Evolutionary conservation across 2,797 vertebrate genomes (phyloP).

Genomic region (Erpetoichthys calabaricus): DNA sequence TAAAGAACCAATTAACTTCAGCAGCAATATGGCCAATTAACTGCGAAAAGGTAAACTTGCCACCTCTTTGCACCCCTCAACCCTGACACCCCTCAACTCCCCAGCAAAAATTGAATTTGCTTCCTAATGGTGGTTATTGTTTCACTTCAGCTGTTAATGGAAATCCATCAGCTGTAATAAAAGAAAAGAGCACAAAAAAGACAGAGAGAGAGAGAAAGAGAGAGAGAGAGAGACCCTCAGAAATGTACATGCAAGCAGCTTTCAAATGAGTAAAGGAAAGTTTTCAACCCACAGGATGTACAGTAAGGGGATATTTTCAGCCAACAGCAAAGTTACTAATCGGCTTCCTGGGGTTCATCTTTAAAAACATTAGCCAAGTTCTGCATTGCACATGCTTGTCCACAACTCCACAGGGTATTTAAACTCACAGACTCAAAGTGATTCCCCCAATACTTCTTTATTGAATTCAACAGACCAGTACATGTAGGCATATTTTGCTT

Average conservation of each 20-base stretch:
- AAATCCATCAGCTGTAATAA: conserved; percentile 53
- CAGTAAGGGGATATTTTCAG: conserved; percentile 23
- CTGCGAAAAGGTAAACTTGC: conserved; percentile 96
- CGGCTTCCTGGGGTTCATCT: conserved; percentile 12
- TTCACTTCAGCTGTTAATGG: conserved; percentile 50
- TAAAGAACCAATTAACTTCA: conserved; percentile 99
- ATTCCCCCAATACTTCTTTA: too few relatives aligned
- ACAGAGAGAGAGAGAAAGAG: conserved; percentile 44
- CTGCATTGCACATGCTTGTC: conserved; percentile 6
- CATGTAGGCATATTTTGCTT: too few relatives aligned
- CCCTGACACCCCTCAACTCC: conserved; percentile 40
- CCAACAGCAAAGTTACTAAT: conserved; percentile 18
- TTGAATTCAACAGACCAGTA: too few relatives aligned
- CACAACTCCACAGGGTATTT: conserved; percentile 20
- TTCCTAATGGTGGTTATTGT: conserved; percentile 54
- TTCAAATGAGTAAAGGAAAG: conserved; percentile 22
- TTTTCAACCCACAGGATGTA: conserved; percentile 12
- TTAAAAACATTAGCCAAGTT: conserved; percentile 16
- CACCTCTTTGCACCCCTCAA: conserved; percentile 31
- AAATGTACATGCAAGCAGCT: conserved; percentile 16
- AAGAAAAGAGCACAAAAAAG: conserved; percentile 46
- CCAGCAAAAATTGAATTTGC: conserved; percentile 66
- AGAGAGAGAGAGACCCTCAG: neutral
- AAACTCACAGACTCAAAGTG: too few relatives aligned
- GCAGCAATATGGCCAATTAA: conserved; percentile 99